phyloP scores from a whole-genome alignment of 2,888 invertebrate species.

The Drosophila sordidula region DNA sequence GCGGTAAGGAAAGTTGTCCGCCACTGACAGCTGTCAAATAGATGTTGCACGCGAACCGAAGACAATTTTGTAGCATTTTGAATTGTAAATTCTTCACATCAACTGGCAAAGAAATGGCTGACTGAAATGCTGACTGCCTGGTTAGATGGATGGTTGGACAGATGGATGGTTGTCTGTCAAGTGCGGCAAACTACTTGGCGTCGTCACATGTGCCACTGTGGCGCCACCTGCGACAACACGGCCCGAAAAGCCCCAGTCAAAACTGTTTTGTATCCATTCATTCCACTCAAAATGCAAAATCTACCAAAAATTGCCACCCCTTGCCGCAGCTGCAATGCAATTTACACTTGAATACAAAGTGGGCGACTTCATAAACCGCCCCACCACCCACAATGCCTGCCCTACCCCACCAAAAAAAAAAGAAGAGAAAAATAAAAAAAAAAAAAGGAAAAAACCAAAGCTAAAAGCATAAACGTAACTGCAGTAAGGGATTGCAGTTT shows the following conservation, averaged over 20 bases:
- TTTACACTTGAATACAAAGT: constrained; percentile 78
- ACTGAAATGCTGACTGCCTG: constrained; percentile 37
- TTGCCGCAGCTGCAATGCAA: constrained; percentile 76
- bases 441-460: constrained; percentile 16
- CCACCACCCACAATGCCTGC: neutral
- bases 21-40: constrained; percentile 74
- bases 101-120: constrained; percentile 54
- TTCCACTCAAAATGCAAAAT: constrained; percentile 74
- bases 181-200: constrained; percentile 65
- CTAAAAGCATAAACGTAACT: constrained; percentile 61
- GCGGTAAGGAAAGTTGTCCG: constrained; percentile 61
- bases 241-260: constrained; percentile 36
- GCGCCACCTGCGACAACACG: constrained; percentile 72
- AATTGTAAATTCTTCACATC: constrained; percentile 74
- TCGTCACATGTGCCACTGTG: constrained; percentile 60
- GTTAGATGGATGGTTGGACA: constrained; percentile 29
- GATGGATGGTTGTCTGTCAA: constrained; percentile 56
- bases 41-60: constrained; percentile 66
- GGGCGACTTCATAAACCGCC: constrained; percentile 39
- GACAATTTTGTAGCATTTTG: constrained; percentile 76
- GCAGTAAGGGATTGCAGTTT: constrained; percentile 33
- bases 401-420: neutral
- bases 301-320: constrained; percentile 53
- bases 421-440: neutral
- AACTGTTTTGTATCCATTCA: constrained; percentile 55